Base-by-base conservation (phyloP, 1,140 invertebrate species). In the Heliothis subflexa region DNA sequence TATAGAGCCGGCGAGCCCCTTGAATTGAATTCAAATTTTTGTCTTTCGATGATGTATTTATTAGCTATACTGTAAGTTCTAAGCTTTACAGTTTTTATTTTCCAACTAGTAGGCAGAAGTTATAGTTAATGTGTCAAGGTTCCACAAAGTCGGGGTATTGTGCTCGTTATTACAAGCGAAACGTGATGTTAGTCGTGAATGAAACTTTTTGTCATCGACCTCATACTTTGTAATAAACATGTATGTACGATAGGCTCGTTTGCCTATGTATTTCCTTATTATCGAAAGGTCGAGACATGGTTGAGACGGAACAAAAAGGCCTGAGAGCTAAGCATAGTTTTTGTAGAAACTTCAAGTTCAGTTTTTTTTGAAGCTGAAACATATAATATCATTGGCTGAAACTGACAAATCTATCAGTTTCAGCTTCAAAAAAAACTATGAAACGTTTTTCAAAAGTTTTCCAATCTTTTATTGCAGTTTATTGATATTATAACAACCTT, bases 81-180 rank as follows among this genome's bases (percentile, higher is more conserved):
- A 9, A 61, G 62, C 40, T n/a, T n/a, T 12, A 54, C 25, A 33
- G n/a, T 54, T 70, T 57, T 72, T 55, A 68, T 68, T 55, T 54
- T 40, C 52, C 33, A 72, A 55, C 70, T 45, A 40, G 28, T 55
- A 55, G 52, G 50, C 66, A 28, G 21, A 33, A 55, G 33, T 55
- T 57, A 45, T 55, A 54, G 52, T 45, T 57, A 54, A 72, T 74
- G 49, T 75, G 57, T 64, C 55, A 75, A 64, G 47, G 59, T 61
- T 50, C 57, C 55, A 49, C 62, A 61, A 75, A 64, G 45, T 64
- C 45, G 73, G 72, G 71, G 59, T 47, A 75, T 75, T 64, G 73
- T 75, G 73, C 73, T 75, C 73, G 73, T 75, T 75, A 75, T 62
- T 75, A 61, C 57, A 75, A 75, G 57, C 49, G 57, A 61, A 75